Base-by-base conservation (phyloP, 2,113 vertebrate species). In the Cromileptes altivelis region DNA sequence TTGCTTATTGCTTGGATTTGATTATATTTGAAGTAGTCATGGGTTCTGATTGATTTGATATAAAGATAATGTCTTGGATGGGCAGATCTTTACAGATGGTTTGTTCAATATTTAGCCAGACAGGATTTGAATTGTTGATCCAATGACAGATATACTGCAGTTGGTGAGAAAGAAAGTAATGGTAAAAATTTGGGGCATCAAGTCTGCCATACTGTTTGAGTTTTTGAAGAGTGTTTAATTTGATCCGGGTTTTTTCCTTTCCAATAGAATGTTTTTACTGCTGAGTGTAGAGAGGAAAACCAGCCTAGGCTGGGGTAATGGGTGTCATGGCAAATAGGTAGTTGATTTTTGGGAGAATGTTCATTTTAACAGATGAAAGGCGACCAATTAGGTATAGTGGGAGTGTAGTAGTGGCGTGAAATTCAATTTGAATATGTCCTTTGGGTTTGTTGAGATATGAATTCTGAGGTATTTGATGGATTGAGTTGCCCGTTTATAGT, bases 11-110 rank as follows among this genome's bases (percentile, higher is more conserved):
- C n/a, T n/a, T 49, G n/a, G 4, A 49, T 72, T 55, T 10, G 64
- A 13, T 63, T 19, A 80, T 49, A 56, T 75, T 47, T 68, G n/a
- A 45, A 75, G 70, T 67, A 75, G 53, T 42, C 10, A 10, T 42
- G 40, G 40, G 40, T 42, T 42, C 40, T 42, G 10, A 42, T 68
- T 30, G 21, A 21, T 7, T 33, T 71, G 69, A 40, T 33, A 45
- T 73, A 8, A 69, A 70, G 33, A 25, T 57, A 72, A 63, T 68
- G 23, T 76, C 18, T 49, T 60, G n/a, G 50, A 40, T 52, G 57
- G n/a, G 27, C 12, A 52, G 45, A 65, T n/a, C 37, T 18, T 47
- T 60, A 64, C 17, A 62, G 10, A 73, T 61, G 74, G 25, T 55
- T 14, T 57, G 40, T 73, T 67, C 40, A 50, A 55, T 70, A 33